Evolutionary conservation across 2,888 invertebrate genomes (phyloP).

Genomic region (Epinotia bilunana): DNA sequence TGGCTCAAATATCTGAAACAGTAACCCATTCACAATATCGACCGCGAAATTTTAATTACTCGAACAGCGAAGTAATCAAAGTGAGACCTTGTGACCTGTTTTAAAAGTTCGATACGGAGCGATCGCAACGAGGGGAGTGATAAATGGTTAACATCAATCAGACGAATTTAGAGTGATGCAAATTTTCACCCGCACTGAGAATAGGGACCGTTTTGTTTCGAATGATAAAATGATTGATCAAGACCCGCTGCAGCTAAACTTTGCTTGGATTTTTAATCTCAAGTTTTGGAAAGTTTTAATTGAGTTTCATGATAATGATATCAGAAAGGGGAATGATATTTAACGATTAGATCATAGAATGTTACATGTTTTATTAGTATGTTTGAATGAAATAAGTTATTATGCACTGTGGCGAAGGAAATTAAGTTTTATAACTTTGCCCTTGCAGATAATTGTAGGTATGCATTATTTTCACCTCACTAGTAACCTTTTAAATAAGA

Average conservation of each 20-base stretch:
- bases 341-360: not conserved
- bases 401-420: not conserved
- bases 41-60: constrained; percentile 79
- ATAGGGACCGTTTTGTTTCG: constrained; percentile 66
- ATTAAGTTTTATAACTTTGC: no score
- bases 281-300: constrained; percentile 40
- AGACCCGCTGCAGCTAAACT: constrained; percentile 30
- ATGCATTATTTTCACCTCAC: not conserved
- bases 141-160: constrained; percentile 83
- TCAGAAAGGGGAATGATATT: not conserved
- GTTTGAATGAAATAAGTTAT: not conserved
- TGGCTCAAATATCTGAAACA: constrained; percentile 2
- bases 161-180: constrained; percentile 80
- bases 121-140: constrained; percentile 77
- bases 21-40: constrained; percentile 57
- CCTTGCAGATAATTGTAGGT: no score
- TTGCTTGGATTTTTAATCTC: constrained; percentile 38
- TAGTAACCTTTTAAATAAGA: not conserved
- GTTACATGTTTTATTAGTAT: not conserved
- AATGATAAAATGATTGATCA: constrained; percentile 60
- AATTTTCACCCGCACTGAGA: constrained; percentile 73
- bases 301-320: constrained; percentile 36
- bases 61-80: constrained; percentile 73
- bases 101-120: constrained; percentile 77
- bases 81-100: constrained; percentile 81